A percentile compares a stretch with the other conserved stretches of the same genome.
Conservation (phyloP, 2,113 vertebrate species). For the Corythornis madagascariensis region DNA sequence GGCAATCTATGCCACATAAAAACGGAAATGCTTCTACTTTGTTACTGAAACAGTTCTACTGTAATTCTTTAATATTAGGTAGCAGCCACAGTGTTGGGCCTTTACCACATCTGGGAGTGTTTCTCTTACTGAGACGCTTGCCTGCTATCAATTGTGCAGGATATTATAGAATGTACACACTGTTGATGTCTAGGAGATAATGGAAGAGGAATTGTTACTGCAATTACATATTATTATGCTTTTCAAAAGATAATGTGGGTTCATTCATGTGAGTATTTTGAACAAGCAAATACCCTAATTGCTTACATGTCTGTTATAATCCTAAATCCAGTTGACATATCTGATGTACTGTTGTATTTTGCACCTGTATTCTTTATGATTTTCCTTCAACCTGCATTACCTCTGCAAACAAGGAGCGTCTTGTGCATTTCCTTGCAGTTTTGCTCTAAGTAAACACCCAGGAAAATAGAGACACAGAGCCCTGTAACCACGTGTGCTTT, state of each 20-base stretch:
- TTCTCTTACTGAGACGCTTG: conserved; percentile 24
- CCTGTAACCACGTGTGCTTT: neutral
- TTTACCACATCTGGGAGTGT: conserved; percentile 53
- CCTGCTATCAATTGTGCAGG: conserved; percentile 43
- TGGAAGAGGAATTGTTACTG: conserved; percentile 70
- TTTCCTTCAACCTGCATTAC: neutral
- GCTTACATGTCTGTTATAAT: conserved; percentile 38
- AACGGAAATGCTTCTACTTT: conserved; percentile 62
- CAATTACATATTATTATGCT: conserved; percentile 68
- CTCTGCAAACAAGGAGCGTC: neutral
- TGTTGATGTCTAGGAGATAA: conserved; percentile 70
- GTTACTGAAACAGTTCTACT: conserved; percentile 63
- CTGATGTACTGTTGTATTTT: neutral
- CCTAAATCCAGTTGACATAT: conserved; percentile 29
- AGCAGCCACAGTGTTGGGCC: conserved; percentile 37
- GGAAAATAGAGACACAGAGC: neutral
- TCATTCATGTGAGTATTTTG: conserved; percentile 66
- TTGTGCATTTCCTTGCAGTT: neutral
- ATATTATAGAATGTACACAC: conserved; percentile 30
- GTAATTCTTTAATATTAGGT: conserved; percentile 68
- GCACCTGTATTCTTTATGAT: neutral
- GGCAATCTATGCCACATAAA: conserved; percentile 66
- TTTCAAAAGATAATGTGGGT: conserved; percentile 65
- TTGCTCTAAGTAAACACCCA: neutral
- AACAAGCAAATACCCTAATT: conserved; percentile 62